These are phyloP conservation scores for Drosophila cracens DNA, from an alignment of 2,888 invertebrate genomes.

Conservation along the genomic window DNA sequence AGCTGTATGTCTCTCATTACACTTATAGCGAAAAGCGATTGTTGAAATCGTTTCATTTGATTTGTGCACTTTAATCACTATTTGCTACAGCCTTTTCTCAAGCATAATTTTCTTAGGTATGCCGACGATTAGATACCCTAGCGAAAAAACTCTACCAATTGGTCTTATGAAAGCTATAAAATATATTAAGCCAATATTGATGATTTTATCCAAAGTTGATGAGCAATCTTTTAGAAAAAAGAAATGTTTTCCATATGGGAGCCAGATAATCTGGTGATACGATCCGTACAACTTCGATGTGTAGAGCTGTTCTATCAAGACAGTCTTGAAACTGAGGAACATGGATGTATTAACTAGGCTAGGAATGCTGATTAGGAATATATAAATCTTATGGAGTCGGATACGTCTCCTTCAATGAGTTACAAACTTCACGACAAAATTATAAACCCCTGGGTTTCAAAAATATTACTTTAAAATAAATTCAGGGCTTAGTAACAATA, in stretches of 20 bases:
- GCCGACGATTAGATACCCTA: background rate
- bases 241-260: background rate
- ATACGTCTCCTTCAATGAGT: background rate
- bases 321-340: no score
- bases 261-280: background rate
- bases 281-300: background rate
- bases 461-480: background rate
- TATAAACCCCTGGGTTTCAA: background rate
- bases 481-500: background rate
- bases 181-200: background rate
- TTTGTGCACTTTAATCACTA: constrained; percentile 8
- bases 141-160: background rate
- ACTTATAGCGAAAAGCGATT: background rate
- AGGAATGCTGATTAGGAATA: background rate
- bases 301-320: background rate
- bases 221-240: background rate
- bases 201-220: background rate
- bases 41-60: background rate
- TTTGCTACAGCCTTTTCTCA: background rate
- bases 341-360: no score
- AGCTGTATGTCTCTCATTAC: constrained; percentile 28
- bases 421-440: background rate
- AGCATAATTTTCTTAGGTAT: no score
- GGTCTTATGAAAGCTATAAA: background rate
- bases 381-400: background rate